A percentile compares a stretch with the other conserved stretches of the same genome.
phyloP scores from a whole-genome alignment of 2,113 vertebrate genomes.

The Oreocharis arfaki region DNA sequence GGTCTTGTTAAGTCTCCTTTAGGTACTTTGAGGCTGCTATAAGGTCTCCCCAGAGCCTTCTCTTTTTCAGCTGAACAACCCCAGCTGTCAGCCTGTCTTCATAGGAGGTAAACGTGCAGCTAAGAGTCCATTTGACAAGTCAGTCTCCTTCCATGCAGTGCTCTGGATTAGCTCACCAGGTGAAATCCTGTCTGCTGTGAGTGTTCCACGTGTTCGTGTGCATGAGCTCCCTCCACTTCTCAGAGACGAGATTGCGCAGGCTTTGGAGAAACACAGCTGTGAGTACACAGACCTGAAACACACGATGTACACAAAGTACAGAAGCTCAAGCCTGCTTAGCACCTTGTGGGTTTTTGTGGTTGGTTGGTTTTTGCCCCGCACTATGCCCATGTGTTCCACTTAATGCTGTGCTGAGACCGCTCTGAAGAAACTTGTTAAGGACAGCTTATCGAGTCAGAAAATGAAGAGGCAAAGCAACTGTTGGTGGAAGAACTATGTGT shows the following conservation, averaged over 20 bases:
- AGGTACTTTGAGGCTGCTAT: rapidly evolving
- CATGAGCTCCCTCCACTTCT: neutral
- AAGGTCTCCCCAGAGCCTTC: neutral
- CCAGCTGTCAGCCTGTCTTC: neutral
- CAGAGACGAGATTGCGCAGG: neutral
- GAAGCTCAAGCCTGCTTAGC: neutral
- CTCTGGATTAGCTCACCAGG: neutral
- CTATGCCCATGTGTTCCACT: rapidly evolving
- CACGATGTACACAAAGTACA: neutral
- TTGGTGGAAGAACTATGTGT: neutral
- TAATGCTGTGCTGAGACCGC: rapidly evolving
- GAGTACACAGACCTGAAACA: neutral
- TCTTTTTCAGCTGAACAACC: neutral
- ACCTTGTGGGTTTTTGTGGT: neutral
- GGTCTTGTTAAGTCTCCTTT: neutral
- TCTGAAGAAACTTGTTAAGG: neutral
- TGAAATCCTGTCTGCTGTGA: neutral
- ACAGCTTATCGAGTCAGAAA: neutral
- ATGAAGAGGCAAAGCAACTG: neutral
- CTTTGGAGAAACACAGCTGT: neutral
- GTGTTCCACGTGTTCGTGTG: neutral
- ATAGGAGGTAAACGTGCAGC: neutral
- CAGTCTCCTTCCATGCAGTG: neutral
- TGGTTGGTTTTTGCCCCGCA: neutral
- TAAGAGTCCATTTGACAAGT: too few relatives aligned